Conservation (phyloP, 1,140 invertebrate species). For the Copidosoma floridanum region DNA sequence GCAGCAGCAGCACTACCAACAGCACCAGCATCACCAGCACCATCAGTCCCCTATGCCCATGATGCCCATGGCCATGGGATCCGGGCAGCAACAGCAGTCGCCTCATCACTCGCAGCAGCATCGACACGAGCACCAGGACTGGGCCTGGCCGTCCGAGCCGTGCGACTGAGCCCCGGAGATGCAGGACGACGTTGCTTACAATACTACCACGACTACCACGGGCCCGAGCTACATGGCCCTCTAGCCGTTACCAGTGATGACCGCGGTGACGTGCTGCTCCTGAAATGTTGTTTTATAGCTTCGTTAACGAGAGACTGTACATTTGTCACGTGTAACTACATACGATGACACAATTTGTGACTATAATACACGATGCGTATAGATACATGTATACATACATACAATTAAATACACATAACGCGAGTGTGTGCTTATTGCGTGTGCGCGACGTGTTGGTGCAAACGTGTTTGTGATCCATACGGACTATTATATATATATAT, state of each 20-base stretch:
- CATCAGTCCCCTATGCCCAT: constrained; percentile 53
- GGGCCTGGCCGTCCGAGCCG: constrained; percentile 50
- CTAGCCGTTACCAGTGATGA: no score
- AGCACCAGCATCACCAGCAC: constrained; percentile 46
- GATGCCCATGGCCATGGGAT: constrained; percentile 45
- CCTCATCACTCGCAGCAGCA: constrained; percentile 33
- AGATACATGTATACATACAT: no score
- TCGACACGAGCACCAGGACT: constrained; percentile 49
- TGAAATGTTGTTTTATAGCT: no score
- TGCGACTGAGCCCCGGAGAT: constrained; percentile 44
- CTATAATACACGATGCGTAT: no score
- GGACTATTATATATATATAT: no score
- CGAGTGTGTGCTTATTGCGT: not conserved
- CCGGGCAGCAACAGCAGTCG: constrained; percentile 38
- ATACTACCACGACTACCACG: no score
- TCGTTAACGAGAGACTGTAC: no score
- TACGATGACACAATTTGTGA: no score
- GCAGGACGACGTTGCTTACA: no score
- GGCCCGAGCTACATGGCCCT: not conserved
- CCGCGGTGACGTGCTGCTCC: not conserved
- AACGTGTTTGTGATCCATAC: no score
- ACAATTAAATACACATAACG: no score
- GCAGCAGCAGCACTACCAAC: constrained; percentile 46
- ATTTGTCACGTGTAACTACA: no score
- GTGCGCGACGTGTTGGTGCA: not conserved